phyloP scores from a whole-genome alignment of 1,140 invertebrate genomes.

The Solenopsis fugax region DNA sequence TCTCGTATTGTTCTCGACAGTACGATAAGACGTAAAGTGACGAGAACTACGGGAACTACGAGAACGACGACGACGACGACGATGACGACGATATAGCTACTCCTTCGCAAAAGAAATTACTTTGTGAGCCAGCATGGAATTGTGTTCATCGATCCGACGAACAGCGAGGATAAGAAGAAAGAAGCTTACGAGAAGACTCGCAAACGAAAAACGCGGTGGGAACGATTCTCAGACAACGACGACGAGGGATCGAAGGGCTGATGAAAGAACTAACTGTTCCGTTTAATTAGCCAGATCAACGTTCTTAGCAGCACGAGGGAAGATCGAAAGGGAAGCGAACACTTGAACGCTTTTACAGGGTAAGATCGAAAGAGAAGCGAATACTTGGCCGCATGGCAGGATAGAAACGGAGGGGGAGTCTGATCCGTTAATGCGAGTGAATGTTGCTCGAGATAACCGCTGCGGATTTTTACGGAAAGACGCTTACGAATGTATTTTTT shows the following conservation, averaged over 20 bases:
- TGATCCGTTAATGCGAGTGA: constrained; percentile 47
- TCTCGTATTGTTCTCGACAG: constrained; percentile 71
- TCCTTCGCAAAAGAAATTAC: neutral
- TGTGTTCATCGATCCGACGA: constrained; percentile 39
- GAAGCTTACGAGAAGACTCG: constrained; percentile 7
- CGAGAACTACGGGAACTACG: neutral
- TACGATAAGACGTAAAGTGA: constrained; percentile 72
- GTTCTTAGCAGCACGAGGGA: constrained; percentile 12
- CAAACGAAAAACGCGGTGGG: neutral
- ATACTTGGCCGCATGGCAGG: neutral
- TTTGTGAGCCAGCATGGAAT: neutral
- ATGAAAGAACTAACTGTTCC: constrained; percentile 40
- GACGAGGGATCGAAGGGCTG: neutral
- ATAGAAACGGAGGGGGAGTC: neutral
- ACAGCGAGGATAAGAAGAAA: neutral
- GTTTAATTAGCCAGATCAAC: constrained; percentile 56
- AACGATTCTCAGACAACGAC: constrained; percentile 30
- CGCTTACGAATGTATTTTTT: constrained; percentile 78
- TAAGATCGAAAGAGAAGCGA: constrained; percentile 24
- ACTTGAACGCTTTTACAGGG: constrained; percentile 30
- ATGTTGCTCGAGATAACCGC: constrained; percentile 57
- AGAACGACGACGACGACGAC: neutral
- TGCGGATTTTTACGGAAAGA: constrained; percentile 72
- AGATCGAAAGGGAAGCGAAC: constrained; percentile 20
- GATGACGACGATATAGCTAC: neutral